phyloP scores from a whole-genome alignment of 1,140 invertebrate species.

The Papilio helenus region DNA sequence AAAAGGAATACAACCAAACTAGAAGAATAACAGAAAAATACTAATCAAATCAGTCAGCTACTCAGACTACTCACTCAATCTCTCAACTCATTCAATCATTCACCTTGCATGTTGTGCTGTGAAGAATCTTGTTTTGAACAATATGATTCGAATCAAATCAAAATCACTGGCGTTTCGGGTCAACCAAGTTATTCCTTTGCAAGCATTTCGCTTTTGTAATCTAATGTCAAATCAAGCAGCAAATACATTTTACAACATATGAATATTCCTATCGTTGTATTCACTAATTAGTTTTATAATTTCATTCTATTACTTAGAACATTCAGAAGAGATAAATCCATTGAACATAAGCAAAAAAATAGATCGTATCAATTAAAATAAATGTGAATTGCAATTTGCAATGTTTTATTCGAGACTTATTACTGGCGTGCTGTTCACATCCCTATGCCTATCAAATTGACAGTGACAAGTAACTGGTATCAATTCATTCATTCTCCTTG shows the following conservation, averaged over 20 bases:
- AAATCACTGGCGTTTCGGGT: too few species aligned
- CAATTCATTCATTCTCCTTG: not conserved
- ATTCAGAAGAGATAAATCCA: too few species aligned
- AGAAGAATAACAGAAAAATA: conserved; percentile 59
- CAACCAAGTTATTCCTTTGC: too few species aligned
- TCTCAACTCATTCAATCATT: not conserved
- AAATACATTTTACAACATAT: too few species aligned
- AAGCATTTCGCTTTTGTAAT: too few species aligned
- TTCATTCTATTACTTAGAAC: too few species aligned
- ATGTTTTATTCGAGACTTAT: not conserved
- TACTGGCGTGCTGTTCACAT: not conserved
- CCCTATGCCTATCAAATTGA: not conserved
- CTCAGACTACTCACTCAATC: not conserved
- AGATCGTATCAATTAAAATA: not conserved
- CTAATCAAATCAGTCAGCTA: conserved; percentile 48
- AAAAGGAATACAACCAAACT: conserved; percentile 64
- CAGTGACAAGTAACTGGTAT: not conserved
- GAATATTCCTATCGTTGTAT: too few species aligned
- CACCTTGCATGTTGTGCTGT: not conserved
- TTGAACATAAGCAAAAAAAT: too few species aligned
- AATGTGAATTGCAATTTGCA: not conserved
- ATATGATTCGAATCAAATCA: too few species aligned
- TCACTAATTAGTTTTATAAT: too few species aligned
- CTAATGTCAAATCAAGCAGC: too few species aligned
- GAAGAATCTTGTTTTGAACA: not conserved